Conservation (phyloP, 2,888 invertebrate genomes). For the Cheilosia vulpina region DNA sequence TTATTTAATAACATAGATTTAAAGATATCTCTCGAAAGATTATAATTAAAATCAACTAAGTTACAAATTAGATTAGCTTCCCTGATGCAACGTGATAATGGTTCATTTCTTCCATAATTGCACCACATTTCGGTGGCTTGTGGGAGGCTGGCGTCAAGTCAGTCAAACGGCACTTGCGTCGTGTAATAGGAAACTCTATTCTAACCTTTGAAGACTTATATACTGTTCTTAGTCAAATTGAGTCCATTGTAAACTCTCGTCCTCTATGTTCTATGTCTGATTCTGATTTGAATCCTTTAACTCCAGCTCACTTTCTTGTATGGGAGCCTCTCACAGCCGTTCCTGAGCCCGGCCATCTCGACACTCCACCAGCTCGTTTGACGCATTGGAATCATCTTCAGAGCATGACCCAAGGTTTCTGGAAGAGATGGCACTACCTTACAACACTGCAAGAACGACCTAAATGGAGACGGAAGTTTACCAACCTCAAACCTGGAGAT, state of each 20-base stretch:
- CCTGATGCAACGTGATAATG: too few relatives aligned
- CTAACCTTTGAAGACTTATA: constrained; percentile 56
- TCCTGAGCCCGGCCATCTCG: not conserved
- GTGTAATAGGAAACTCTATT: constrained; percentile 23
- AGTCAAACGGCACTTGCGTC: constrained; percentile 6
- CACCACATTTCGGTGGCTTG: too few relatives aligned
- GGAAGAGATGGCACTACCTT: constrained; percentile 3
- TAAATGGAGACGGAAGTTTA: not conserved
- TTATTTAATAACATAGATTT: too few relatives aligned
- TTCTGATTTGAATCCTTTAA: constrained; percentile 42
- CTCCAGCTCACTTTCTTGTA: too few relatives aligned
- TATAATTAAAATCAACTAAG: too few relatives aligned
- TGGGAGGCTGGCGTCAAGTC: too few relatives aligned
- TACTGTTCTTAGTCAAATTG: not conserved
- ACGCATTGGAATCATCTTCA: constrained; percentile 5
- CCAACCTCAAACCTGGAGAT: not conserved
- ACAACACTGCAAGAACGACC: not conserved
- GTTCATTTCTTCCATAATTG: too few relatives aligned
- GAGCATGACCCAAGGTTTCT: not conserved
- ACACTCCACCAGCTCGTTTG: not conserved
- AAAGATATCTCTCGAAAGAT: too few relatives aligned
- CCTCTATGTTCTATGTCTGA: constrained; percentile 42
- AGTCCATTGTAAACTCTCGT: not conserved
- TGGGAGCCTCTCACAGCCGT: constrained; percentile 3
- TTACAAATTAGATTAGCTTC: too few relatives aligned